Conservation (phyloP, 2,797 vertebrate species). For the Xenopus petersii region DNA sequence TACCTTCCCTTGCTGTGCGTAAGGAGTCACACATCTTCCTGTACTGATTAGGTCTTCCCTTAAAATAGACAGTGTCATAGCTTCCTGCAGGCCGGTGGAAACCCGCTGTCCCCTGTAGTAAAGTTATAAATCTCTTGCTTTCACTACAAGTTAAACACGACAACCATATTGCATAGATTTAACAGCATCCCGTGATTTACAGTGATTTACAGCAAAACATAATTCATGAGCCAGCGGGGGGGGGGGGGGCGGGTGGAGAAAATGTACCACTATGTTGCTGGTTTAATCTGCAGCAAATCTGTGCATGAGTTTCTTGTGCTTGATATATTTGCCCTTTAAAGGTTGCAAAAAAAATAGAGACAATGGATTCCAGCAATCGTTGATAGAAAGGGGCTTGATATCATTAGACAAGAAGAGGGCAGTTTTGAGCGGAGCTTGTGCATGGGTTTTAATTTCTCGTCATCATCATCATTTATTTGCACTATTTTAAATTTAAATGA, state of each 20-base stretch:
- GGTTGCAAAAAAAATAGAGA: no score
- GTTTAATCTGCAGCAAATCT: neutral
- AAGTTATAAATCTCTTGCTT: constrained; percentile 32
- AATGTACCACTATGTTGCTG: neutral
- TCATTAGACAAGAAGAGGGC: no score
- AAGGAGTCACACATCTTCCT: constrained; percentile 36
- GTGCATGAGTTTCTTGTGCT: no score
- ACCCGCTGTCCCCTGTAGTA: constrained; percentile 19
- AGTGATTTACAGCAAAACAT: constrained; percentile 20
- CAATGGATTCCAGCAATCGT: no score
- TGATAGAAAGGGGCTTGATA: no score
- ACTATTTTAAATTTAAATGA: no score
- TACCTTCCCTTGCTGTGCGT: constrained; percentile 37
- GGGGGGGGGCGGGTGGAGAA: no score
- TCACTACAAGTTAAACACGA: constrained; percentile 38
- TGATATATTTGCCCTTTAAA: no score
- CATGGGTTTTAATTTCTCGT: no score
- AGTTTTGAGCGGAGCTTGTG: no score
- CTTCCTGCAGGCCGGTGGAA: constrained; percentile 27
- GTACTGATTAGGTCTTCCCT: constrained; percentile 37
- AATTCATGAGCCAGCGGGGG: constrained; percentile 1
- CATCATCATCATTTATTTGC: no score
- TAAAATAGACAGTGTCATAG: constrained; percentile 40
- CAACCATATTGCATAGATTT: constrained; percentile 13
- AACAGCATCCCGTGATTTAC: constrained; percentile 26